phyloP scores from a whole-genome alignment of 1,140 invertebrate genomes.

The Caenorhabditis remanei region DNA sequence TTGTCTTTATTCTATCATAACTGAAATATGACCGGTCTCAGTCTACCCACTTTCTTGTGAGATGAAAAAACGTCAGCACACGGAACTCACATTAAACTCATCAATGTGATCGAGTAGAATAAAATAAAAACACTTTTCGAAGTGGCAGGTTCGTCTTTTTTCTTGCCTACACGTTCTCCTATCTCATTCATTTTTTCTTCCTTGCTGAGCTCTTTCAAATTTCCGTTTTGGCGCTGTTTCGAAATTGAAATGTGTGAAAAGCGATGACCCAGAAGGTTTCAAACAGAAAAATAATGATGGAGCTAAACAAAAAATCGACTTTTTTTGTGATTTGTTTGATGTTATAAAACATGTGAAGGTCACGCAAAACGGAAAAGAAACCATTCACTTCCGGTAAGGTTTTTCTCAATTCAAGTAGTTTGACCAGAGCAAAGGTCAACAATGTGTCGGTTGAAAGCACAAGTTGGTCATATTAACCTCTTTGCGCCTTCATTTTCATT shows the following conservation, averaged over 20 bases:
- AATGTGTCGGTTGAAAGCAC: slow-evolving; percentile 43
- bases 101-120: slow-evolving; percentile 19
- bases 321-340: neutral
- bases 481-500: neutral
- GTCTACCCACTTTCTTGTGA: no score
- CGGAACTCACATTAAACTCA: slow-evolving; percentile 47
- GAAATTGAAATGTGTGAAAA: neutral
- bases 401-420: slow-evolving; percentile 36
- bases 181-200: neutral
- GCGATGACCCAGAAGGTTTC: neutral
- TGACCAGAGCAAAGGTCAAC: slow-evolving; percentile 52
- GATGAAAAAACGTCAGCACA: neutral
- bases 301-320: neutral
- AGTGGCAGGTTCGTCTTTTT: slow-evolving; percentile 24
- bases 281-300: neutral
- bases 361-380: slow-evolving; percentile 21
- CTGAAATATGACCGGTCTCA: neutral
- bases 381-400: neutral
- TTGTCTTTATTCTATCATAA: neutral
- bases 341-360: neutral
- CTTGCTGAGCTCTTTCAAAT: neutral
- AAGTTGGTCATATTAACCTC: neutral
- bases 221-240: slow-evolving; percentile 10
- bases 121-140: neutral
- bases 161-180: slow-evolving; percentile 18